Evolutionary conservation across 2,797 vertebrate species (phyloP).

Genomic region (Macrochelys suwanniensis): DNA sequence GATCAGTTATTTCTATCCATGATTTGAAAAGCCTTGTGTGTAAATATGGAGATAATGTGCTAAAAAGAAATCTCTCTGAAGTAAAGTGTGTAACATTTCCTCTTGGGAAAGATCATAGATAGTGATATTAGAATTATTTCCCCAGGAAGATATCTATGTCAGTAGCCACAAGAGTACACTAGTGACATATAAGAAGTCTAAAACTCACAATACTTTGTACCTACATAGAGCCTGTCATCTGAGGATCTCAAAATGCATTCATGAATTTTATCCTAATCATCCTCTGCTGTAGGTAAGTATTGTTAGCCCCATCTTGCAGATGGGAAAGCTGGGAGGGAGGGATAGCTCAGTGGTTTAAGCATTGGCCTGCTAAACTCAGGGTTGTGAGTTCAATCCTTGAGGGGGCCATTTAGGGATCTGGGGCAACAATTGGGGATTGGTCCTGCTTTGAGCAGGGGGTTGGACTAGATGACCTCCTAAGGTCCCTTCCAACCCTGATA

Average conservation of each 20-base stretch:
- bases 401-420: no score
- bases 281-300: not conserved
- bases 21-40: not conserved
- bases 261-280: not conserved
- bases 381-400: no score
- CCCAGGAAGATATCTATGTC: not conserved
- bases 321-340: not conserved
- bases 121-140: constrained; percentile 46
- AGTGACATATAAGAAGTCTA: not conserved
- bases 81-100: constrained; percentile 20
- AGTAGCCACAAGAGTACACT: not conserved
- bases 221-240: fast-evolving
- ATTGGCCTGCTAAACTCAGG: no score
- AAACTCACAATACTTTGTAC: not conserved
- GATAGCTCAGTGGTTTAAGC: no score
- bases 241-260: not conserved
- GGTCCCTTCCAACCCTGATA: no score
- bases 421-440: no score
- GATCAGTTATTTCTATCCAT: constrained; percentile 20
- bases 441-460: no score
- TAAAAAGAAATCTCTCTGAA: constrained; percentile 36
- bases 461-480: no score
- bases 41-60: constrained; percentile 37
- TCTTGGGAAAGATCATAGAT: constrained; percentile 35
- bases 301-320: not conserved